These are phyloP conservation scores for Plumapathes pennacea DNA, from an alignment of 92 coral and sea anemone genomes.

Conservation along the genomic window DNA sequence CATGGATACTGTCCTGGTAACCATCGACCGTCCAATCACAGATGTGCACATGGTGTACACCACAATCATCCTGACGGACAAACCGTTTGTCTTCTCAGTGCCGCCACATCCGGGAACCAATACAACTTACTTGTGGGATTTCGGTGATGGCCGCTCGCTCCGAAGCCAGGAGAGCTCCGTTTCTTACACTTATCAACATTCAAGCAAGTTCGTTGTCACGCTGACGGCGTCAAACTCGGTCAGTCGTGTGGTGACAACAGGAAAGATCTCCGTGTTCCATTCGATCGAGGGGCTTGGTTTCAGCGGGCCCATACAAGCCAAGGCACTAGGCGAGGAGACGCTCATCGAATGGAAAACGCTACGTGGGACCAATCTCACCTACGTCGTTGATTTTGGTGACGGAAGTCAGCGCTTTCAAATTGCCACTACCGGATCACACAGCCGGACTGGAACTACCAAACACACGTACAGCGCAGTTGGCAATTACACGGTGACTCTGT, in stretches of 20 bases:
- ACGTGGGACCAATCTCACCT: slow-evolving; percentile 80
- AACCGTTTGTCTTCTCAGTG: slow-evolving; percentile 43
- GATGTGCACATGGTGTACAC: slow-evolving; percentile 47
- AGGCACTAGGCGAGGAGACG: slow-evolving; percentile 63
- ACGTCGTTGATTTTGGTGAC: slow-evolving; percentile 84
- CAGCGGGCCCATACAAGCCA: slow-evolving; percentile 57
- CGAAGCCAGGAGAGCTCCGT: slow-evolving; percentile 32
- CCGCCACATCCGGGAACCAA: slow-evolving; percentile 70
- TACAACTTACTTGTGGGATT: slow-evolving; percentile 75
- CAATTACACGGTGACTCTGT: slow-evolving; percentile 69
- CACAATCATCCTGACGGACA: slow-evolving; percentile 53
- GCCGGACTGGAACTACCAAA: slow-evolving; percentile 30
- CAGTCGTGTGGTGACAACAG: slow-evolving; percentile 23
- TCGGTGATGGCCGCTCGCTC: slow-evolving; percentile 62
- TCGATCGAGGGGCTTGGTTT: slow-evolving; percentile 58
- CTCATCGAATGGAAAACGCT: slow-evolving; percentile 64
- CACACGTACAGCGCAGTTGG: slow-evolving; percentile 74
- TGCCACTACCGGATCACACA: slow-evolving; percentile 24
- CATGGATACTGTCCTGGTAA: slow-evolving; percentile 44
- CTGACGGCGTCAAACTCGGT: slow-evolving; percentile 78
- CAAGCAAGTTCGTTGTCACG: slow-evolving; percentile 52
- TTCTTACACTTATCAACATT: slow-evolving; percentile 44
- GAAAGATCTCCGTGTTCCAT: slow-evolving; percentile 44
- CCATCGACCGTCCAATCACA: slow-evolving; percentile 67
- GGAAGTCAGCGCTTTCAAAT: slow-evolving; percentile 29